Percentiles rank a stretch among this genome's conserved stretches.
Evolutionary conservation across 2,797 vertebrate genomes (phyloP).

Genomic region (Bucorvus abyssinicus): DNA sequence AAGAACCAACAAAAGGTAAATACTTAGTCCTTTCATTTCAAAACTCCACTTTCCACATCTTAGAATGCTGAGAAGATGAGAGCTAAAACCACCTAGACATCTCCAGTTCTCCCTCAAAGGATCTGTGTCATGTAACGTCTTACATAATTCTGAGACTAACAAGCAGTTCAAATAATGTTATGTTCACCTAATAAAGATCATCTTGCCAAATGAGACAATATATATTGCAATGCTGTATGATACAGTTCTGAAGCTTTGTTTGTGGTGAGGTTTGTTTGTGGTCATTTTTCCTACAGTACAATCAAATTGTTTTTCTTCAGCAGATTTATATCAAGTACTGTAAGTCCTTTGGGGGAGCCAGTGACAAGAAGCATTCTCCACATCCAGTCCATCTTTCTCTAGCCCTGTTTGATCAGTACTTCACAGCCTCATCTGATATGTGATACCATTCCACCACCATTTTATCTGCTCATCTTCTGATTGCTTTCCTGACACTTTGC

Average conservation of each 20-base stretch:
- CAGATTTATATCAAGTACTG: neutral
- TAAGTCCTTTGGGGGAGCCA: neutral
- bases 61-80: neutral
- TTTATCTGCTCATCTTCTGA: constrained; percentile 50
- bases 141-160: neutral
- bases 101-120: neutral
- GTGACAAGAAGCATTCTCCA: neutral
- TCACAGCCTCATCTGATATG: neutral
- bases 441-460: neutral
- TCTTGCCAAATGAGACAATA: neutral
- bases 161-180: neutral
- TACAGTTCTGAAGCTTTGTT: neutral
- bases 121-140: neutral
- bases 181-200: neutral
- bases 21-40: neutral
- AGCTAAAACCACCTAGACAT: neutral
- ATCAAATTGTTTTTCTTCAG: neutral
- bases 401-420: constrained; percentile 6
- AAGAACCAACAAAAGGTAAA: neutral
- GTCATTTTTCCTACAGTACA: neutral
- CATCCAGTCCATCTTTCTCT: neutral
- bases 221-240: neutral
- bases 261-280: neutral
- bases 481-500: constrained; percentile 47
- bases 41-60: neutral